These are phyloP conservation scores for Coenonympha arcania DNA, from an alignment of 2,888 invertebrate species.

Conservation along the genomic window DNA sequence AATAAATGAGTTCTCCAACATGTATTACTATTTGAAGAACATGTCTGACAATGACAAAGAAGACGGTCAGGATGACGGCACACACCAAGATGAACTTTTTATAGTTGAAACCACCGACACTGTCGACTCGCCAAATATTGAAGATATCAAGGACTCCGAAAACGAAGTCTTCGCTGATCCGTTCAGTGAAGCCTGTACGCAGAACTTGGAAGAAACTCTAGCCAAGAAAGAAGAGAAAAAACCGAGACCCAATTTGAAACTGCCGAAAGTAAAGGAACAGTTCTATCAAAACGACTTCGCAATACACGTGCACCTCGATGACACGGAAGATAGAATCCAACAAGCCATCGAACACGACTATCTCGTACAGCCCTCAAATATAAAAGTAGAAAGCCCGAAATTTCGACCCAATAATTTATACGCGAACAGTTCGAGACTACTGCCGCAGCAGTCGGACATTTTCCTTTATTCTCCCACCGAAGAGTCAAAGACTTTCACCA, in stretches of 20 bases:
- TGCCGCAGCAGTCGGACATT: constrained; percentile 61
- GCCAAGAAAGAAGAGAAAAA: constrained; percentile 47
- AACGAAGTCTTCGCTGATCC: constrained; percentile 46
- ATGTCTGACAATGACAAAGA: constrained; percentile 77
- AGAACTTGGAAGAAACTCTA: constrained; percentile 55
- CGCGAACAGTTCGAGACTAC: constrained; percentile 61
- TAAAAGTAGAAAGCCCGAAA: constrained; percentile 72
- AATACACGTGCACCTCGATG: constrained; percentile 47
- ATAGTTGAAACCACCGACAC: constrained; percentile 63
- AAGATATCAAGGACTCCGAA: constrained; percentile 31
- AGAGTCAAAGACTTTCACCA: constrained; percentile 62
- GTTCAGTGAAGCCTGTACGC: constrained; percentile 67
- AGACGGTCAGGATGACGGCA: constrained; percentile 61
- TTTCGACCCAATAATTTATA: constrained; percentile 67
- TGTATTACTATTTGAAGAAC: constrained; percentile 89
- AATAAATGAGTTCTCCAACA: constrained; percentile 89
- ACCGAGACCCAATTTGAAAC: constrained; percentile 61
- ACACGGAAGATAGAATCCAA: constrained; percentile 56
- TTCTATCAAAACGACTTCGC: constrained; percentile 69
- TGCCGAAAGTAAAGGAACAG: constrained; percentile 63
- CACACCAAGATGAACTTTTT: constrained; percentile 56
- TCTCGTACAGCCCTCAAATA: constrained; percentile 76
- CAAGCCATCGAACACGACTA: constrained; percentile 74
- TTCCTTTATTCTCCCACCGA: constrained; percentile 69
- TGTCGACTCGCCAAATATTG: constrained; percentile 52